phyloP scores from a whole-genome alignment of 2,888 invertebrate genomes.

The Ceraclea dissimilis region DNA sequence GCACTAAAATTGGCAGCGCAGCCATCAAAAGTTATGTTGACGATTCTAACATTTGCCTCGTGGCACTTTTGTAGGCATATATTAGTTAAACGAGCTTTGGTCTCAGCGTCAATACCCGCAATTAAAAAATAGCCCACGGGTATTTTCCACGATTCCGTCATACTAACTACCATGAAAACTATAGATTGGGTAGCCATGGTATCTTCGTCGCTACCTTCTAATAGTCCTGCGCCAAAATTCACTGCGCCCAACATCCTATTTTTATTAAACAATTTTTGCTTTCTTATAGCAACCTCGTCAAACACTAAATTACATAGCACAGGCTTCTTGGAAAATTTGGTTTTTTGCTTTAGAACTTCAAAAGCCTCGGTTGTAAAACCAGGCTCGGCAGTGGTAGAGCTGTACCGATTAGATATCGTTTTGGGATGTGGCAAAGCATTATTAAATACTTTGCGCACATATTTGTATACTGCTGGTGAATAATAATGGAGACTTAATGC shows the following conservation, averaged over 20 bases:
- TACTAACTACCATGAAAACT: neutral
- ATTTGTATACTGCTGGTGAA: slow-evolving; percentile 27
- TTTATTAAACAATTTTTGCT: slow-evolving; percentile 24
- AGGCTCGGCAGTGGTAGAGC: slow-evolving; percentile 25
- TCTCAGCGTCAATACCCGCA: neutral
- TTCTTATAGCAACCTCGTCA: slow-evolving; percentile 26
- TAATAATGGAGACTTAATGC: slow-evolving; percentile 27
- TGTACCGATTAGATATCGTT: slow-evolving; percentile 27
- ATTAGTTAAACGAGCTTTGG: neutral
- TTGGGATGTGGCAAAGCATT: slow-evolving; percentile 26
- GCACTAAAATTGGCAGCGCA: neutral
- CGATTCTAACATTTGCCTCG: neutral
- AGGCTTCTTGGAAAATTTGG: slow-evolving; percentile 7
- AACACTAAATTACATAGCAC: slow-evolving; percentile 23
- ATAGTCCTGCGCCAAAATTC: slow-evolving; percentile 27
- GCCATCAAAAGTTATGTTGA: neutral
- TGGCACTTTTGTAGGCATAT: neutral
- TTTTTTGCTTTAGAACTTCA: slow-evolving; percentile 14
- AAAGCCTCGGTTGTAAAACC: slow-evolving; percentile 26
- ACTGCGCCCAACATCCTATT: slow-evolving; percentile 25
- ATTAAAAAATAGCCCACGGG: slow-evolving; percentile 1
- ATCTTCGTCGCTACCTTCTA: slow-evolving; percentile 23
- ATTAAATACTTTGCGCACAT: slow-evolving; percentile 26
- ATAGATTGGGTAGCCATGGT: slow-evolving; percentile 24
- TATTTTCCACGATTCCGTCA: neutral